phyloP scores from a whole-genome alignment of 2,888 invertebrate species.

The Drosophila buzzatii region DNA sequence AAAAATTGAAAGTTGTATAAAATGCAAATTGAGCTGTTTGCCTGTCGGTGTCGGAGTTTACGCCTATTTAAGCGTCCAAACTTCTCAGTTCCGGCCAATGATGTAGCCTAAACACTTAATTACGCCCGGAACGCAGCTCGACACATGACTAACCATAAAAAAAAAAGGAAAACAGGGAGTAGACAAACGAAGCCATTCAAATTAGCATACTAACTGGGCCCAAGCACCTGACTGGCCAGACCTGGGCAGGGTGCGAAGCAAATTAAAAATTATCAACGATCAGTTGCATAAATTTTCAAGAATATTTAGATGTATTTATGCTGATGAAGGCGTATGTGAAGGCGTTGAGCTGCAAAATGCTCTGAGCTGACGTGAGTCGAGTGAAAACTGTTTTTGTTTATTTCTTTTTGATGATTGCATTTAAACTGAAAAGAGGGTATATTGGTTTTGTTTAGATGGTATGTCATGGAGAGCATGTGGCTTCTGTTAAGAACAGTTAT shows the following conservation, averaged over 20 bases:
- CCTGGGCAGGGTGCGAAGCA: conserved; percentile 50
- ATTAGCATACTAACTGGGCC: conserved; percentile 77
- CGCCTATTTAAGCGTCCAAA: conserved; percentile 64
- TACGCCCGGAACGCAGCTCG: conserved; percentile 44
- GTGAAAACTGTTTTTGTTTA: conserved; percentile 23
- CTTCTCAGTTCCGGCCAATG: conserved; percentile 43
- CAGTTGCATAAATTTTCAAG: conserved; percentile 69
- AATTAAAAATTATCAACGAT: conserved; percentile 69
- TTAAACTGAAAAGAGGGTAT: not conserved
- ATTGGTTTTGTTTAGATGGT: not conserved
- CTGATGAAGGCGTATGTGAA: conserved; percentile 22
- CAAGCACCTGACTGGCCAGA: conserved; percentile 11
- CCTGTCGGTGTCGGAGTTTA: conserved; percentile 46
- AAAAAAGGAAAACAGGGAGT: conserved; percentile 22
- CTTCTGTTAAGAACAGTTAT: too few relatives aligned
- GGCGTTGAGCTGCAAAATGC: conserved; percentile 76
- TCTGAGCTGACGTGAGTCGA: conserved; percentile 39
- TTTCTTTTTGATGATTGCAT: not conserved
- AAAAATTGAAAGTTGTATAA: conserved; percentile 62
- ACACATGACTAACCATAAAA: conserved; percentile 67
- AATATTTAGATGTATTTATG: conserved; percentile 1
- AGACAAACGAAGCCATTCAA: conserved; percentile 41
- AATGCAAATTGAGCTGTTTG: conserved; percentile 80
- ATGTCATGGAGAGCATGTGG: too few relatives aligned
- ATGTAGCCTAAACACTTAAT: conserved; percentile 76